These are phyloP conservation scores for Athalia cordata DNA, from an alignment of 2,888 invertebrate species.

Conservation along the genomic window DNA sequence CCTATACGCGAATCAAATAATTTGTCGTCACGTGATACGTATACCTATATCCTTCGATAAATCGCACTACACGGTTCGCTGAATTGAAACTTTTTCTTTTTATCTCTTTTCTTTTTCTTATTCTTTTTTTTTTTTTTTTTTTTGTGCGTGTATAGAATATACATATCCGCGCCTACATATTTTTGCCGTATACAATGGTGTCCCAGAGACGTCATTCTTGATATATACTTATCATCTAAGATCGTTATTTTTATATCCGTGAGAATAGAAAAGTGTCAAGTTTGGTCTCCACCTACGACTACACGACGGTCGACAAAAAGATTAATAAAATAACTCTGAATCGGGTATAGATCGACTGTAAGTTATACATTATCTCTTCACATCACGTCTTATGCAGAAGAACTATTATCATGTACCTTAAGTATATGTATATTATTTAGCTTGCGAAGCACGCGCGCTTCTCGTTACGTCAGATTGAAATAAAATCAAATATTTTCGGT, in stretches of 20 bases:
- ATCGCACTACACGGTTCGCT: conserved; percentile 17
- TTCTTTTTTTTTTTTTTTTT: conserved; percentile 10
- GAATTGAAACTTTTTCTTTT: conserved; percentile 18
- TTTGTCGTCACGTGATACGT: conserved; percentile 24
- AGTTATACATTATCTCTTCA: background rate
- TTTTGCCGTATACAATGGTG: conserved; percentile 15
- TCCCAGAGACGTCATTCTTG: conserved; percentile 5
- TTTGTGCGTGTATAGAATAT: background rate
- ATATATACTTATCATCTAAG: background rate
- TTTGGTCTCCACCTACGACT: background rate
- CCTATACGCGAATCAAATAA: conserved; percentile 4
- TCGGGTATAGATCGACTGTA: background rate
- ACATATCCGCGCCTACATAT: background rate
- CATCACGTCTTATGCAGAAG: too few relatives aligned
- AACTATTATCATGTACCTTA: too few relatives aligned
- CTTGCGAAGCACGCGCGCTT: background rate
- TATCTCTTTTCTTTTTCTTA: background rate
- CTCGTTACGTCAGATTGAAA: conserved; percentile 2
- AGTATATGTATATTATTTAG: background rate
- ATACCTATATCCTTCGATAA: conserved; percentile 13
- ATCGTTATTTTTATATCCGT: conserved; percentile 27
- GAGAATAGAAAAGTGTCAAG: conserved; percentile 27
- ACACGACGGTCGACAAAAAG: background rate
- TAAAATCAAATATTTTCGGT: conserved; percentile 1
- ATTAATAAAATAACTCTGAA: background rate